Evolutionary conservation across 2,888 invertebrate species (phyloP).

Genomic region (Macrophya alboannulata): DNA sequence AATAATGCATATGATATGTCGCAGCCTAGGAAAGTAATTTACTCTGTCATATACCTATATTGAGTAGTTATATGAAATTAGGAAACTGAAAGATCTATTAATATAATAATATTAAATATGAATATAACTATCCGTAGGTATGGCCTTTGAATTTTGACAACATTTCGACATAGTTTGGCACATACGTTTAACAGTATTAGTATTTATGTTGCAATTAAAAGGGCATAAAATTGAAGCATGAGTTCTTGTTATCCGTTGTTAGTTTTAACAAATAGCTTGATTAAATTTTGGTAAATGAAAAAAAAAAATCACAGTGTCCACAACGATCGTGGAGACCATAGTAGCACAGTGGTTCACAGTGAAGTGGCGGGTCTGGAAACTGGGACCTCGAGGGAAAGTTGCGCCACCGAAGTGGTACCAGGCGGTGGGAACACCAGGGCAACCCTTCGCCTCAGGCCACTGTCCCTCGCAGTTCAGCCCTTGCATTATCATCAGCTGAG

Average conservation of each 20-base stretch:
- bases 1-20: constrained; percentile 11
- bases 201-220: neutral
- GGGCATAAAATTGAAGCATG: constrained; percentile 42
- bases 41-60: too few relatives aligned
- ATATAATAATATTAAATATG: neutral
- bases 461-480: constrained; percentile 77
- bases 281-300: constrained; percentile 30
- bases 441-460: constrained; percentile 73
- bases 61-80: neutral
- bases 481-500: constrained; percentile 77
- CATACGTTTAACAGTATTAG: neutral
- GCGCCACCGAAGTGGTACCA: constrained; percentile 69
- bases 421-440: constrained; percentile 69
- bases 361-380: constrained; percentile 76
- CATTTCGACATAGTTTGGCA: neutral
- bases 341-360: constrained; percentile 69
- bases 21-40: too few relatives aligned
- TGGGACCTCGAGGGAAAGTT: constrained; percentile 67
- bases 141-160: constrained; percentile 1
- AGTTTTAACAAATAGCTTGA: constrained; percentile 31
- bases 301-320: constrained; percentile 72
- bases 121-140: neutral
- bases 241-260: constrained; percentile 1
- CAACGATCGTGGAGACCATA: constrained; percentile 74
- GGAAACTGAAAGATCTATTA: neutral